phyloP scores from a whole-genome alignment of 2,113 vertebrate species.

The Protobothrops flavoviridis region DNA sequence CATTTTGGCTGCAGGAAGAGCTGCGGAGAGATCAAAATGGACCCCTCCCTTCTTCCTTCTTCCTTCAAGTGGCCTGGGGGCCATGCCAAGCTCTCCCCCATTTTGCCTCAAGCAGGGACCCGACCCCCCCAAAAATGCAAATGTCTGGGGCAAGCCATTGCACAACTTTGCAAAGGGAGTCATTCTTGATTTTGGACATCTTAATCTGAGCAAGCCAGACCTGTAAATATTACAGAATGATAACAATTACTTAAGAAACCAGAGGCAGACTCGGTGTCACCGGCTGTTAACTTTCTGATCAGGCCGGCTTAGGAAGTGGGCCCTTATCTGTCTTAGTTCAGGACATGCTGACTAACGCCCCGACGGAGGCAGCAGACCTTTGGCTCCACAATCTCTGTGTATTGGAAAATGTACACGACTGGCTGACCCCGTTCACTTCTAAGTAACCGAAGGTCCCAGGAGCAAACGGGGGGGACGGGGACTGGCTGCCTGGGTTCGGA shows the following conservation, averaged over 20 bases:
- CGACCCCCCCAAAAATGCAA: not conserved
- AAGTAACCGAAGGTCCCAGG: conserved; percentile 13
- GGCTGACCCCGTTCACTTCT: conserved; percentile 33
- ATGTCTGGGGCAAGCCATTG: not conserved
- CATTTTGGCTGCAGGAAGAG: not conserved
- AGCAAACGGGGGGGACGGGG: conserved; percentile 9
- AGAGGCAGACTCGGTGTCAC: conserved; percentile 66
- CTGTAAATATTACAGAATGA: conserved; percentile 55
- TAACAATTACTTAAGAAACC: conserved; percentile 61
- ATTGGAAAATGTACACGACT: conserved; percentile 41
- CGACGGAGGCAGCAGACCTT: conserved; percentile 48
- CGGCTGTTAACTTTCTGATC: conserved; percentile 58
- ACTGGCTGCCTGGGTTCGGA: not conserved
- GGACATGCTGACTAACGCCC: conserved; percentile 63
- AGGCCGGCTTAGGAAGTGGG: conserved; percentile 59
- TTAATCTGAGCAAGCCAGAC: conserved; percentile 53
- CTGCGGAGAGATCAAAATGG: not conserved
- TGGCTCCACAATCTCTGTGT: conserved; percentile 51
- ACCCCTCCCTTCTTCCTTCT: not conserved
- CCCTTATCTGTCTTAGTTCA: conserved; percentile 60
- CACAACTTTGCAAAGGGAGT: conserved; percentile 40
- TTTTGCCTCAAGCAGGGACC: not conserved
- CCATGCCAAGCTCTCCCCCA: not conserved
- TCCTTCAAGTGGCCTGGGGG: not conserved
- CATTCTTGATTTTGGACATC: conserved; percentile 39